A percentile compares a stretch with the other conserved stretches of the same genome.
phyloP scores from a whole-genome alignment of 2,888 invertebrate species.

The Cerastis rubricosa region DNA sequence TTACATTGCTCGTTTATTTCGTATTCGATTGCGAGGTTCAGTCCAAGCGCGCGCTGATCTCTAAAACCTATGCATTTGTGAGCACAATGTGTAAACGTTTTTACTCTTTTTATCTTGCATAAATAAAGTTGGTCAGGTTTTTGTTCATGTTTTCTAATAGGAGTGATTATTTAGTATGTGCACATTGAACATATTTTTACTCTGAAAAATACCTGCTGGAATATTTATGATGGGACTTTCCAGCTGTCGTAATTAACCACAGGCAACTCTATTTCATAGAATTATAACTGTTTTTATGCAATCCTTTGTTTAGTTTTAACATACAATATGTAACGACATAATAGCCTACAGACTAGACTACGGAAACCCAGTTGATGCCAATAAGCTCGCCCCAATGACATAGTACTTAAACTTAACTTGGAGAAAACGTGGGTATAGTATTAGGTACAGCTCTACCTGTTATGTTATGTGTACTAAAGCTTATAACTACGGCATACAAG shows the following conservation, averaged over 20 bases:
- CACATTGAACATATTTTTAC: constrained; percentile 34
- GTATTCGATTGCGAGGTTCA: constrained; percentile 54
- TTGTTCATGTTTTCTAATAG: constrained; percentile 57
- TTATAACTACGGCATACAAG: no score
- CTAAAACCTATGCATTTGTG: constrained; percentile 69
- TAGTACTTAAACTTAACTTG: no score
- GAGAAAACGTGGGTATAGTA: no score
- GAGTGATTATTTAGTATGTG: constrained; percentile 48
- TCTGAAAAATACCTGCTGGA: constrained; percentile 18
- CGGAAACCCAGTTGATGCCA: no score
- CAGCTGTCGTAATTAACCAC: constrained; percentile 14
- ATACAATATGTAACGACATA: no score
- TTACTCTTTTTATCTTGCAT: constrained; percentile 61
- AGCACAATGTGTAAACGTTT: constrained; percentile 63
- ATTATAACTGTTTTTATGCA: neutral
- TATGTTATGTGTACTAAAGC: no score
- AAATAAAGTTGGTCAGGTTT: constrained; percentile 56
- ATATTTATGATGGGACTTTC: constrained; percentile 31
- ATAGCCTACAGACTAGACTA: no score
- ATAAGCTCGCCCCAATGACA: no score
- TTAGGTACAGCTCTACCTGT: no score
- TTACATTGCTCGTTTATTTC: constrained; percentile 60
- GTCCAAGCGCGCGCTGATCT: constrained; percentile 53
- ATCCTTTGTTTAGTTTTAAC: neutral
- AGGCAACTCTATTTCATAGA: constrained; percentile 19